Evolutionary conservation across 2,888 invertebrate species (phyloP), one percentile per base, ranked within the genome.

Genomic region (Candidula unifasciata): DNA sequence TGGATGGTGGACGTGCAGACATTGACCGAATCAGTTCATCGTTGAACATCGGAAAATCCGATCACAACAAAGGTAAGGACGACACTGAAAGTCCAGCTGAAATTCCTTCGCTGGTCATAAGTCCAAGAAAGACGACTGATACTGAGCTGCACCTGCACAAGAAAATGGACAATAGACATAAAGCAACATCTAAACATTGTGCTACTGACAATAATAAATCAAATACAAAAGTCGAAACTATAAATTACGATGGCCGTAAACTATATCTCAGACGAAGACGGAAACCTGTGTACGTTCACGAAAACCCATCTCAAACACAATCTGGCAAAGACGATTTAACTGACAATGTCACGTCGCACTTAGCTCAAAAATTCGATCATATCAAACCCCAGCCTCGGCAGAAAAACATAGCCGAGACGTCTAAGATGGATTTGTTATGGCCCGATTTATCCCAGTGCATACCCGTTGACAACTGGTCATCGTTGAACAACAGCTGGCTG

Each of bases 401-500:
- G 16, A 13, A 30, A 16, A 68, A 68, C 27, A 27, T 16, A 30
- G 30, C 33, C 10, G 16, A 18, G 35, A 35, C 18, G 18, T 24
- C 82, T 1, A 64, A 8, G 21, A 21, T 82, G 24, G 54, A 64
- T 2, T 8, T 82, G 52, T 24, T 68, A 0, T 82, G 68, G 13
- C 82, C 82, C 3, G 24, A 60, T n/a, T 10, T 27, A 30, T 82
- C 82, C 10, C 77, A 77, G 16, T 33, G 21, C 16, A 5, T 27
- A 21, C 57, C n/a, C 6, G 21, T 35, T 33, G 60, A 82, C 52
- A 66, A 52, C 52, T 76, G 73, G 82, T 66, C 74, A 30, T 54
- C 57, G 10, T 13, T 35, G 3, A 76, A 54, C 66, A 74, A 64
- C 5, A 30, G 27, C 60, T 73, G 57, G 24, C 33, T 33, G 21